Evolutionary conservation across 2,888 invertebrate species (phyloP).

Genomic region (Trachelus stipa): DNA sequence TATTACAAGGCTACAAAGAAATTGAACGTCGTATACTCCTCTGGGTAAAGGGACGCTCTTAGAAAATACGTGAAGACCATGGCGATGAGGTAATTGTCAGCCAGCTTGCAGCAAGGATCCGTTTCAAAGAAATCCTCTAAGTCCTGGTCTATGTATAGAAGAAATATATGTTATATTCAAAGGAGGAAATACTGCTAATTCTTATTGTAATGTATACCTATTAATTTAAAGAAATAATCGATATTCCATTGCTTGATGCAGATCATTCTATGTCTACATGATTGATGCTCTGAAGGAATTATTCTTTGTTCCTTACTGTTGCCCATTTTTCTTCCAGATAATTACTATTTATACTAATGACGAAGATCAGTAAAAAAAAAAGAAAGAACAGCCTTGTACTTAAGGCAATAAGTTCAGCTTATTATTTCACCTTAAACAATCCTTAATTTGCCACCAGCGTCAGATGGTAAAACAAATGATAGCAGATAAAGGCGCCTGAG

Average conservation of each 20-base stretch:
- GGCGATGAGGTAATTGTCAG: slow-evolving; percentile 72
- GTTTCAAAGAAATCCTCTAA: slow-evolving; percentile 65
- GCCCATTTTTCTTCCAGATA: slow-evolving; percentile 16
- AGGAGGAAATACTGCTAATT: slow-evolving; percentile 3
- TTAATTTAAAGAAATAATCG: slow-evolving; percentile 45
- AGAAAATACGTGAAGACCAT: slow-evolving; percentile 72
- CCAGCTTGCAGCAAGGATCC: slow-evolving; percentile 67
- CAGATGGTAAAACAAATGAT: neutral
- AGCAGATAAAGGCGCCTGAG: neutral
- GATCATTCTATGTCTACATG: slow-evolving; percentile 22
- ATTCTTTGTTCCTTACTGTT: slow-evolving; percentile 18
- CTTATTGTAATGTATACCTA: slow-evolving; percentile 34
- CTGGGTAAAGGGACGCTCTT: slow-evolving; percentile 65
- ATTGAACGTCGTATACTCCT: slow-evolving; percentile 68
- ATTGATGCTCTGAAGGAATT: neutral
- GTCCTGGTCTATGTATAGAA: slow-evolving; percentile 55
- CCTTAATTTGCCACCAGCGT: neutral
- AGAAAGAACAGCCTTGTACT: neutral
- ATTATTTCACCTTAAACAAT: neutral
- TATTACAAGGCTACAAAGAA: slow-evolving; percentile 71
- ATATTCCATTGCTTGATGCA: slow-evolving; percentile 45
- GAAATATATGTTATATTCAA: slow-evolving; percentile 26
- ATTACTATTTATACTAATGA: slow-evolving; percentile 17
- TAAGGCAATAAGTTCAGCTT: neutral
- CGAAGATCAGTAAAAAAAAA: neutral